phyloP scores from a whole-genome alignment of 1,140 invertebrate species.

The Drosophila biarmipes region DNA sequence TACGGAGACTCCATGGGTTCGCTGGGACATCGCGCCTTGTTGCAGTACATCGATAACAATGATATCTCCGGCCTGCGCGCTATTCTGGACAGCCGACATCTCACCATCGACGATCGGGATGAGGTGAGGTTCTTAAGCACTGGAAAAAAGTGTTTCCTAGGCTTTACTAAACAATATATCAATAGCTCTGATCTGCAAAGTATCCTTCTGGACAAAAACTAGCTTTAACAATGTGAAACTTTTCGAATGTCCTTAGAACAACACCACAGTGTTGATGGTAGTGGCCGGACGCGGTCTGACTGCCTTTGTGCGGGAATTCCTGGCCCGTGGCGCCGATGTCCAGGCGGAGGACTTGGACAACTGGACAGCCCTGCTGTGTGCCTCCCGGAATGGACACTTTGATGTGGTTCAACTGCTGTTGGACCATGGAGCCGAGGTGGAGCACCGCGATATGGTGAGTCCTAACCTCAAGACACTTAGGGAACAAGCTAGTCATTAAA shows the following conservation, averaged over 20 bases:
- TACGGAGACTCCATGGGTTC: conserved; percentile 94
- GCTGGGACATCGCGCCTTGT: conserved; percentile 91
- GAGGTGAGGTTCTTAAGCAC: conserved; percentile 87
- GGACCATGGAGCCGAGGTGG: conserved; percentile 94
- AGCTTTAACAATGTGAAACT: not conserved
- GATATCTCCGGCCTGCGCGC: conserved; percentile 91
- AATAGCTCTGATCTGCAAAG: no score
- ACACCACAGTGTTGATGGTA: conserved; percentile 95
- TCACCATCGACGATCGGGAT: conserved; percentile 94
- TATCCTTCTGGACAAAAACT: no score
- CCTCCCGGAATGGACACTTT: conserved; percentile 94
- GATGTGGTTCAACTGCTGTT: conserved; percentile 93
- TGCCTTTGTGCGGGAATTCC: conserved; percentile 92
- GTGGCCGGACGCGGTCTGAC: conserved; percentile 92
- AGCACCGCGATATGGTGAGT: conserved; percentile 96
- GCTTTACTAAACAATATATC: no score
- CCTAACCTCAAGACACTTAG: not conserved
- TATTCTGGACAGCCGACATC: conserved; percentile 92
- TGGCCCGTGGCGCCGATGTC: conserved; percentile 94
- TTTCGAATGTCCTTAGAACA: conserved; percentile 88
- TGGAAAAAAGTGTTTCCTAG: not conserved
- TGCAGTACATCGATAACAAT: conserved; percentile 92
- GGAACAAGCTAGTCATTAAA: not conserved
- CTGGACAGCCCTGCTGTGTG: conserved; percentile 96
- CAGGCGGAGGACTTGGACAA: conserved; percentile 96